phyloP scores from a whole-genome alignment of 2,797 vertebrate species.

The Spheniscus humboldti region DNA sequence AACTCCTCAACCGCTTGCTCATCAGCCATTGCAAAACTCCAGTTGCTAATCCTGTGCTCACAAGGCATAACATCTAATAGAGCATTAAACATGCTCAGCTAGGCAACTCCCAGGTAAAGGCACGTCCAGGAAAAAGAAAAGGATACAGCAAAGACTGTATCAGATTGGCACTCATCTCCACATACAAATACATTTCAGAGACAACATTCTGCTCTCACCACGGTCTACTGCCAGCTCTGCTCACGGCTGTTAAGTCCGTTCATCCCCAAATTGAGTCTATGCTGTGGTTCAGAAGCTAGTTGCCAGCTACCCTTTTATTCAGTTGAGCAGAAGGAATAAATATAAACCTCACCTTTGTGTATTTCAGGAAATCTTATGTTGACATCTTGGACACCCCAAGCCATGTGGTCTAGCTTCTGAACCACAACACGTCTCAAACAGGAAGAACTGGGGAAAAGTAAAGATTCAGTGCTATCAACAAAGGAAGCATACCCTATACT shows the following conservation, averaged over 20 bases:
- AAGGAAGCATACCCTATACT: not conserved
- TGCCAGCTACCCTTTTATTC: no score
- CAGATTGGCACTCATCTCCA: not conserved
- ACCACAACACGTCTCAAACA: rapidly evolving
- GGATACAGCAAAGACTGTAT: not conserved
- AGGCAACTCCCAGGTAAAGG: not conserved
- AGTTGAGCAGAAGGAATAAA: no score
- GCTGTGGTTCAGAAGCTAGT: no score
- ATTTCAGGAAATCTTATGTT: no score
- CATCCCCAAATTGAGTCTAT: not conserved
- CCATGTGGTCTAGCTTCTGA: not conserved
- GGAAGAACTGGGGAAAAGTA: not conserved
- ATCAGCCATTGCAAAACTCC: not conserved
- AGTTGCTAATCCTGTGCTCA: not conserved
- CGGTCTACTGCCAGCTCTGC: not conserved
- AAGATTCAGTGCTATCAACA: not conserved
- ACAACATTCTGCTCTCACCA: rapidly evolving
- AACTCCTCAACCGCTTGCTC: not conserved
- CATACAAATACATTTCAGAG: not conserved
- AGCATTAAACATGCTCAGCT: not conserved
- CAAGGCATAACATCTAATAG: not conserved
- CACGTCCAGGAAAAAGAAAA: not conserved
- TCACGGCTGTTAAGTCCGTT: not conserved
- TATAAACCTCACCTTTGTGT: no score
- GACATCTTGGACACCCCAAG: no score